Percentiles rank a stretch among this genome's conserved stretches.
phyloP scores from a whole-genome alignment of 2,113 vertebrate species.

The Camelus dromedarius region DNA sequence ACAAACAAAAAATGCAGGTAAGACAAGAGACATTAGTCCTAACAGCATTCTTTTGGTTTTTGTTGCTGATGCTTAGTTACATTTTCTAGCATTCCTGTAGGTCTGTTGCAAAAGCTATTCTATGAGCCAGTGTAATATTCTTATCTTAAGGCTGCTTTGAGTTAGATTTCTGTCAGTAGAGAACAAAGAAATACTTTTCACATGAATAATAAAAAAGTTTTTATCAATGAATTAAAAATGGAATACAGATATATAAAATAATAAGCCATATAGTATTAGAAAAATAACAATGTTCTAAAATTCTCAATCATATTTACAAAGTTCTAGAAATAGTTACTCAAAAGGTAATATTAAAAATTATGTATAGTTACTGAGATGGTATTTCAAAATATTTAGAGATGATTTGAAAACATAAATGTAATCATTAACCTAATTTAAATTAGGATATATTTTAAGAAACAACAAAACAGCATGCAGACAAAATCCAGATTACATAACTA shows the following conservation, averaged over 20 bases:
- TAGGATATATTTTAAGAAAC: background rate
- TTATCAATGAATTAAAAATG: background rate
- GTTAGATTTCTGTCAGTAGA: background rate
- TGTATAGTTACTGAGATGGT: background rate
- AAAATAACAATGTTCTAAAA: background rate
- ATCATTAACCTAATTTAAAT: background rate
- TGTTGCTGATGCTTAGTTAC: background rate
- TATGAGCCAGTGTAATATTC: background rate
- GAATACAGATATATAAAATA: background rate
- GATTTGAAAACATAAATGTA: background rate
- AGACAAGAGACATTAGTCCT: background rate
- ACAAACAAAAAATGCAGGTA: background rate
- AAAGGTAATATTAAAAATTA: background rate
- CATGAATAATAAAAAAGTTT: background rate
- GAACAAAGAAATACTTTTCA: background rate
- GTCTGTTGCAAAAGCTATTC: background rate
- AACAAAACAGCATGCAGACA: background rate
- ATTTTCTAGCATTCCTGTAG: background rate
- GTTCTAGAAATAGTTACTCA: background rate
- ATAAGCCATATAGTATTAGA: background rate
- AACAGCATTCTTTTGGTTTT: background rate
- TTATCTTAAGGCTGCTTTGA: background rate
- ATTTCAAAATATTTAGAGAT: background rate
- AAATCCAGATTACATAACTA: background rate
- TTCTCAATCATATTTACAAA: background rate